Evolutionary conservation across 2,888 invertebrate species (phyloP), one percentile per base, ranked within the genome.

Genomic region (Neria commutata): DNA sequence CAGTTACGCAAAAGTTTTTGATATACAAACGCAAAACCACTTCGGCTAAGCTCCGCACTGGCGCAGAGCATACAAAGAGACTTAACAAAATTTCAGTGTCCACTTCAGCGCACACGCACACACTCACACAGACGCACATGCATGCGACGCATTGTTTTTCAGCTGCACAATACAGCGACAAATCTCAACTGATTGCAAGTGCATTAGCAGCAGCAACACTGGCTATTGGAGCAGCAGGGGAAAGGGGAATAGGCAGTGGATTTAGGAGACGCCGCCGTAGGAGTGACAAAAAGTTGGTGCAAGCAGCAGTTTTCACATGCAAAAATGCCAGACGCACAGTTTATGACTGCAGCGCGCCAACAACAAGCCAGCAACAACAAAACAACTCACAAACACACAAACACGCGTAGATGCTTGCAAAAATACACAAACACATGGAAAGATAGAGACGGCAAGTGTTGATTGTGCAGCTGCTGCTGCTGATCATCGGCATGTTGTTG

Each of bases 41-140:
- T 23, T 24, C 19, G 14, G 25, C 24, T 19, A 24, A 24, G 23
- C 37, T 16, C 37, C 51, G 3, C 51, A 21, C 24, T 8, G n/a
- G 16, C 24, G 24, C 19, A 56, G 54, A 16, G 56, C 45, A 50
- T 56, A 50, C 50, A 55, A 55, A 53, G 29, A 40, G 37, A 47
- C 48, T 47, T 48, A 55, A 24, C 25, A 55, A 48, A 40, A 47
- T 49, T n/a, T 17, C 17, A 37, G 37, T 37, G 45, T 45, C 45
- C 49, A 17, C 42, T 23, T 17, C 45, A 29, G 25, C n/a, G 19
- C 40, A 26, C 19, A 46, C 33, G 11, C 17, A 57, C 29, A 54
- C 47, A 52, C 45, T 54, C 47, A 46, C 58, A 37, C 40, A 56
- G 24, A 29, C 23, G 46, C 10, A 45, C 16, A 42, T 3, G 24